These are phyloP conservation scores for Pantala flavescens DNA, from an alignment of 1,140 invertebrate species.

Conservation along the genomic window DNA sequence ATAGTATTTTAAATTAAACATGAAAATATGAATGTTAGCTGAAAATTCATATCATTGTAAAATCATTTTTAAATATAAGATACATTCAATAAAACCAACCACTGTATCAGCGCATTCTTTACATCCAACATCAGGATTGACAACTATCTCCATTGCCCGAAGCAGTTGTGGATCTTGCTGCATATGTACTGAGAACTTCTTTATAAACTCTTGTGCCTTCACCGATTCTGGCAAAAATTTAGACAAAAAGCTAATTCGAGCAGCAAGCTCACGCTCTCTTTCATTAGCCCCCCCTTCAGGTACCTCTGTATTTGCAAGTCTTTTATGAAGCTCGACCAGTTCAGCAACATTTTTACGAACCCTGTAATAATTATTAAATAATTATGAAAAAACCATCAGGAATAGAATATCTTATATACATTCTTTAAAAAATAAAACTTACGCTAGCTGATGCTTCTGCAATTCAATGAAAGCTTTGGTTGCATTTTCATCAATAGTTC, in stretches of 20 bases:
- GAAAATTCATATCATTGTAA: no score
- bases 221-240: conserved; percentile 82
- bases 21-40: background rate
- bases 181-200: conserved; percentile 76
- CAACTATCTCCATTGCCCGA: conserved; percentile 72
- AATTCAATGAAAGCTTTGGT: conserved; percentile 92
- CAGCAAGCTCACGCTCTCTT: conserved; percentile 51
- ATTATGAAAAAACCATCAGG: conserved; percentile 14
- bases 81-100: conserved; percentile 32
- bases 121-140: conserved; percentile 77
- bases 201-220: conserved; percentile 84
- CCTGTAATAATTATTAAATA: conserved; percentile 32
- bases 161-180: conserved; percentile 65
- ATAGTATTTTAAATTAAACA: background rate
- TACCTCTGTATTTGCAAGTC: conserved; percentile 31
- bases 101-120: conserved; percentile 77
- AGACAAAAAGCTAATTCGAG: conserved; percentile 47
- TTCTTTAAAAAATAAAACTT: conserved; percentile 27
- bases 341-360: conserved; percentile 74
- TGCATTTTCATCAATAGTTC: conserved; percentile 88
- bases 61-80: background rate
- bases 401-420: background rate
- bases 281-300: conserved; percentile 35
- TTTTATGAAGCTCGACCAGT: conserved; percentile 70
- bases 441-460: conserved; percentile 80